Conservation (phyloP, 2,113 vertebrate genomes). For the Lipophrys pholis region DNA sequence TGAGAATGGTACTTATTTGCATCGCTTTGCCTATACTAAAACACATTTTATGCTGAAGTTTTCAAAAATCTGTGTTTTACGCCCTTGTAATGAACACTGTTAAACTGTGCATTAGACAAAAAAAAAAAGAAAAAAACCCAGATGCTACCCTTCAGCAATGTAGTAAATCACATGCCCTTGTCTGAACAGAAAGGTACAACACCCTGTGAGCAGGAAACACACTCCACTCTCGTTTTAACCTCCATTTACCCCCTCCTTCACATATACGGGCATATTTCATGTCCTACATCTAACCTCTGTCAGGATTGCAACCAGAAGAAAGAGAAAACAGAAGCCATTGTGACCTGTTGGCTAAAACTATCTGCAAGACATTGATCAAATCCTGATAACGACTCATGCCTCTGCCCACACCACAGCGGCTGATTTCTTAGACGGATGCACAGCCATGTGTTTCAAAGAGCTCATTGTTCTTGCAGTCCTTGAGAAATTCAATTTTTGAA, state of each 20-base stretch:
- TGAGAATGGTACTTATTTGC: constrained; percentile 53
- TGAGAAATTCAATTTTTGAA: constrained; percentile 34
- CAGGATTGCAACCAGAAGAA: constrained; percentile 37
- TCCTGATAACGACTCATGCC: constrained; percentile 32
- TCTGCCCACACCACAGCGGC: constrained; percentile 35
- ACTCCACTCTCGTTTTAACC: constrained; percentile 61
- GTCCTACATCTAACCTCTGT: constrained; percentile 74
- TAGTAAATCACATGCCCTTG: constrained; percentile 80
- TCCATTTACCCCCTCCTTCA: constrained; percentile 62
- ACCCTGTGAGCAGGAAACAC: constrained; percentile 59
- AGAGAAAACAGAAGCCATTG: constrained; percentile 22
- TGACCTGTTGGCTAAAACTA: constrained; percentile 60
- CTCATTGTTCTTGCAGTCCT: constrained; percentile 36
- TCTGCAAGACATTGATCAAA: constrained; percentile 61
- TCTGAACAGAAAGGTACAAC: constrained; percentile 63
- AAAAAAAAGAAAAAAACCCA: constrained; percentile 63
- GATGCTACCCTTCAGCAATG: constrained; percentile 71
- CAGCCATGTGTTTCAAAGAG: constrained; percentile 57
- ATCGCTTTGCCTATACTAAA: too few relatives aligned
- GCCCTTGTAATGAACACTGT: constrained; percentile 77
- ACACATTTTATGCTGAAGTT: constrained; percentile 52
- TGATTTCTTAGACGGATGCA: constrained; percentile 61
- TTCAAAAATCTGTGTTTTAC: constrained; percentile 77
- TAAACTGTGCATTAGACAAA: constrained; percentile 74
- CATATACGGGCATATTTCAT: constrained; percentile 38